phyloP scores from a whole-genome alignment of 2,888 invertebrate genomes.

The Tipula lateralis region DNA sequence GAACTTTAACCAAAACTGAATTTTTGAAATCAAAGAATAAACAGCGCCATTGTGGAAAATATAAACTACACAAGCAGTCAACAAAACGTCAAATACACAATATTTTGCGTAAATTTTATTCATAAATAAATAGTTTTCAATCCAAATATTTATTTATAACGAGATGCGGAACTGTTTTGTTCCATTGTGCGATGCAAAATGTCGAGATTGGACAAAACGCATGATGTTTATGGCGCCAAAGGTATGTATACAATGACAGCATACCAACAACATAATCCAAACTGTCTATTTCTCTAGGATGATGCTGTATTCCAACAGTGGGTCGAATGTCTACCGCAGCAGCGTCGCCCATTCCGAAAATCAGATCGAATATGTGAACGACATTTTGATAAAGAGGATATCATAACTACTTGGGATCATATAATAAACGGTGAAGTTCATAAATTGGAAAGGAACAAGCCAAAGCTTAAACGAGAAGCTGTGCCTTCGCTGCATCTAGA shows the following conservation, averaged over 20 bases:
- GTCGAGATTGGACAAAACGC: conserved; percentile 36
- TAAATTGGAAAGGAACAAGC: conserved; percentile 40
- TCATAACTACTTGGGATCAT: conserved; percentile 40
- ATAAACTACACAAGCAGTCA: neutral
- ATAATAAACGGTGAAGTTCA: conserved; percentile 39
- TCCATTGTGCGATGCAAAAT: conserved; percentile 39
- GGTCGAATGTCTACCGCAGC: conserved; percentile 37
- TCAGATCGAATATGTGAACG: conserved; percentile 40
- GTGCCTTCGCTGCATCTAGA: conserved; percentile 39
- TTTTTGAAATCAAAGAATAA: too few species aligned
- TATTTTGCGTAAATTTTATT: neutral
- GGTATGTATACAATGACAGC: conserved; percentile 33
- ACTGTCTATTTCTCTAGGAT: conserved; percentile 34
- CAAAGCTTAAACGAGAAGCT: conserved; percentile 38
- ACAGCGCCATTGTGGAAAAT: neutral
- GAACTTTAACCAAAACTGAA: too few species aligned
- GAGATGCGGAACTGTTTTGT: conserved; percentile 41
- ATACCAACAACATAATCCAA: neutral
- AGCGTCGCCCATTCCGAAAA: conserved; percentile 37
- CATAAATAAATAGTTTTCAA: neutral
- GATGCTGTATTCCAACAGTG: conserved; percentile 38
- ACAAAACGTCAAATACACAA: neutral
- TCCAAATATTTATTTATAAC: neutral
- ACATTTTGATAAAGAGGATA: conserved; percentile 39
- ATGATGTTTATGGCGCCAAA: conserved; percentile 41